phyloP scores from a whole-genome alignment of 1,140 invertebrate species.

The Pachypeltis micranthus region DNA sequence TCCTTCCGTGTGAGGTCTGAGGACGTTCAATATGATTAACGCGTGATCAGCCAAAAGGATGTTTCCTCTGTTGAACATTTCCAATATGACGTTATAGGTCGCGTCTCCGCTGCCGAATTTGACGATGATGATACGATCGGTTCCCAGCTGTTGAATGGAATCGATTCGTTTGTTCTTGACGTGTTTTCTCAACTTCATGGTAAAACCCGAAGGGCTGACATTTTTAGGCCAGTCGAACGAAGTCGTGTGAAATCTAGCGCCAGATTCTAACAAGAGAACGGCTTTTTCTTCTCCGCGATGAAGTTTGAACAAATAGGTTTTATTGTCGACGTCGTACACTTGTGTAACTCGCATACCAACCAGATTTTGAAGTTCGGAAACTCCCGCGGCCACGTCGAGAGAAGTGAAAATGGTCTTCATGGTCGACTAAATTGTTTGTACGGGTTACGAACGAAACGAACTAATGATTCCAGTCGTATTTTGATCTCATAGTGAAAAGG shows the following conservation, averaged over 20 bases:
- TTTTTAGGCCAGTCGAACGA: slow-evolving; percentile 98
- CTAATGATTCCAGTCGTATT: too few relatives aligned
- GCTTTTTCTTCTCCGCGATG: slow-evolving; percentile 71
- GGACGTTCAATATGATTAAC: slow-evolving; percentile 83
- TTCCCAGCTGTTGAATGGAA: slow-evolving; percentile 68
- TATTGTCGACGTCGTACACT: slow-evolving; percentile 94
- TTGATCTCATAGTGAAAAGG: too few relatives aligned
- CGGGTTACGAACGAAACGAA: too few relatives aligned
- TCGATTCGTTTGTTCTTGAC: slow-evolving; percentile 91
- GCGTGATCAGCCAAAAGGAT: slow-evolving; percentile 87
- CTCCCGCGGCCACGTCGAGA: slow-evolving; percentile 9
- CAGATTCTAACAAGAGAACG: slow-evolving; percentile 87
- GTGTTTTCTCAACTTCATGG: slow-evolving; percentile 98
- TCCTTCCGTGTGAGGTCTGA: slow-evolving; percentile 85
- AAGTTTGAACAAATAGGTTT: slow-evolving; percentile 88
- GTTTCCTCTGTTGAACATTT: slow-evolving; percentile 95
- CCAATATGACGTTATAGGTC: slow-evolving; percentile 90
- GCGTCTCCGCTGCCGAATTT: slow-evolving; percentile 92
- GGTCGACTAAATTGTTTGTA: too few relatives aligned
- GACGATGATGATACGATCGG: slow-evolving; percentile 79
- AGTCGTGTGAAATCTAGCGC: slow-evolving; percentile 84
- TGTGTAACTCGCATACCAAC: slow-evolving; percentile 90
- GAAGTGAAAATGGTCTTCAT: slow-evolving; percentile 23
- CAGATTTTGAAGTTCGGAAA: slow-evolving; percentile 31
- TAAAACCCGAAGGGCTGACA: slow-evolving; percentile 85